Base-by-base conservation (phyloP, 2,888 invertebrate genomes). In the Yponomeuta malinellus region DNA sequence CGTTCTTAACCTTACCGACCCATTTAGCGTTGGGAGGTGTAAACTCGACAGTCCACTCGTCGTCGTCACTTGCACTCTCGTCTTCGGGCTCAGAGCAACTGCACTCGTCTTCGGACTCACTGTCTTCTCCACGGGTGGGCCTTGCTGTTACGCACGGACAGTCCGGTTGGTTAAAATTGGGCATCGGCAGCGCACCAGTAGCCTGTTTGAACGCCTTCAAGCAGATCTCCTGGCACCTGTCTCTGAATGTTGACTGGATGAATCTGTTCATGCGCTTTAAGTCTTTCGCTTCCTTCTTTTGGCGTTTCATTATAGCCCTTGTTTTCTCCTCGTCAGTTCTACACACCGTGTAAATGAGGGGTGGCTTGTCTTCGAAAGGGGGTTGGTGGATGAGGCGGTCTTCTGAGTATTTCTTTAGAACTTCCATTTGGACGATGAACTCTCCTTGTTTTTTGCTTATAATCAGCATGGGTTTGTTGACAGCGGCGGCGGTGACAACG, bases 141-240 rank as follows among this genome's bases (percentile, higher is more conserved):
- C 29, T 64, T 12, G 10, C n/a, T 12, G 67, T 83, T 5, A 81
- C 72, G 74, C 92, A 92, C 9, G 92, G 92, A 72, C 92, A 92
- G 31, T 85, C 83, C 0, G 90, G 90, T 71, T 81, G 77, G 71
- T 91, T 91, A 1, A 86, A 83, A 71, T 89, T 85, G 4, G 89
- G 87, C 63, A 88, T 76, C 31, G 92, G 90, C 48, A 87, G 78
- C 52, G 91, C 37, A 4, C 92, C 92, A 70, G 91, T 87, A 0
- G 92, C 88, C 81, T 91, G 91, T 75, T 91, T 89, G 73, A 91
- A 92, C 9, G 92, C 90, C 76, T 91, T 92, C 23, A 90, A 76
- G 77, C 92, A 92, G 74, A 92, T 92, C 75, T 92, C 92, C 77
- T 90, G 90, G 75, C 92, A 92, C 74, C 81, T 88, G 70, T 91